These are phyloP conservation scores for Drosophila ficusphila DNA, from an alignment of 1,140 invertebrate species.

Conservation along the genomic window DNA sequence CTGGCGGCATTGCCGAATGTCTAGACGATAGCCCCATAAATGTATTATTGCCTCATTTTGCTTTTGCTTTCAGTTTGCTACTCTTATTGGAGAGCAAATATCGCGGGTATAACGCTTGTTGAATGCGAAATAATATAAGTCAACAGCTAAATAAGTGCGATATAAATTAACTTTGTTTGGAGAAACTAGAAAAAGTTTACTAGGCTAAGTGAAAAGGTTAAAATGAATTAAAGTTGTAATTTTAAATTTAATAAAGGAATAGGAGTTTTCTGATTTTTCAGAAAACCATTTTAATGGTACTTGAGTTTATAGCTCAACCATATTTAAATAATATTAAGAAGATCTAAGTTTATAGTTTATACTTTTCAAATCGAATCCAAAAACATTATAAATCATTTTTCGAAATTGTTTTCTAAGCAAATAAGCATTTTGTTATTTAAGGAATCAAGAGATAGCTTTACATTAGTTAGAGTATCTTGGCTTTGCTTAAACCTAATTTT, in stretches of 20 bases:
- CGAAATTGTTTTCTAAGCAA: no score
- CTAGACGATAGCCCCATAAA: constrained; percentile 44
- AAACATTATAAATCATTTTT: no score
- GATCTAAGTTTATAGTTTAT: no score
- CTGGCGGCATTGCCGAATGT: constrained; percentile 46
- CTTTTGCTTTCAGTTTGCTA: constrained; percentile 28
- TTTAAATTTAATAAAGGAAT: neutral
- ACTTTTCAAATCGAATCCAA: no score
- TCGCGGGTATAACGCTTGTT: constrained; percentile 1
- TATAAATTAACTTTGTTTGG: neutral
- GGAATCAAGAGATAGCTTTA: no score
- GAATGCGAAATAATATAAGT: neutral
- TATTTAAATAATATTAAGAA: no score
- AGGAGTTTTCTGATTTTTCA: no score
- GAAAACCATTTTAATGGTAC: no score
- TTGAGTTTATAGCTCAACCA: no score
- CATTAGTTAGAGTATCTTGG: neutral
- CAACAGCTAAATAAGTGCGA: neutral
- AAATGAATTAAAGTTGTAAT: neutral
- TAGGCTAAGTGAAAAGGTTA: neutral
- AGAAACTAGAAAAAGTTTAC: neutral
- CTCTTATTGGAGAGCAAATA: constrained; percentile 9
- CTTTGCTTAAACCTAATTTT: neutral
- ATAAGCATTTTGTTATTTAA: no score
- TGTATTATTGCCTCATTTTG: constrained; percentile 49